A percentile compares a stretch with the other conserved stretches of the same genome.
Conservation (phyloP, 2,888 invertebrate species). For the Agrilus cyanescens region DNA sequence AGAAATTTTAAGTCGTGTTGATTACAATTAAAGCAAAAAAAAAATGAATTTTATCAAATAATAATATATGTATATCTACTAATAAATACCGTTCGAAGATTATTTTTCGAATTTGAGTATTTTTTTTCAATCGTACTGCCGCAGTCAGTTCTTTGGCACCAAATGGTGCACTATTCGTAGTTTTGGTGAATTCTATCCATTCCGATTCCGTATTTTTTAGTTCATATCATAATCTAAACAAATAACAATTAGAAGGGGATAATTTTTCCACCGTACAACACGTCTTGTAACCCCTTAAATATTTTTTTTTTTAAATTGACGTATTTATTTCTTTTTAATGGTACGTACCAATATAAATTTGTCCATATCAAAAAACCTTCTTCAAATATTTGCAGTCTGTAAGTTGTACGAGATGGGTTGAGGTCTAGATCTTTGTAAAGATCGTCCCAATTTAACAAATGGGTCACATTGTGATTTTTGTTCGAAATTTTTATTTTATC, state of each 20-base stretch:
- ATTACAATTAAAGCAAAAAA: conserved; percentile 1
- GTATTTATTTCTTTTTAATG: too few relatives aligned
- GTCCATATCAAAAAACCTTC: too few relatives aligned
- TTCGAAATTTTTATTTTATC: too few relatives aligned
- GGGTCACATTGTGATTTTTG: too few relatives aligned
- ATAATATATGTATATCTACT: too few relatives aligned
- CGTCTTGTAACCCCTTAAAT: conserved; percentile 38
- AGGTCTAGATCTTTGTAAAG: too few relatives aligned
- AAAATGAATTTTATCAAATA: neutral
- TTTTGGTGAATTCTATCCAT: conserved; percentile 27
- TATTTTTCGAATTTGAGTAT: conserved; percentile 27
- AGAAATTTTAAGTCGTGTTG: neutral
- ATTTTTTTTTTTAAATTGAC: too few relatives aligned
- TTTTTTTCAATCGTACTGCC: conserved; percentile 26
- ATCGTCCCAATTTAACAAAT: too few relatives aligned
- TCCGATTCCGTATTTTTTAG: conserved; percentile 23
- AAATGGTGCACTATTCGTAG: conserved; percentile 24
- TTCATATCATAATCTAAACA: conserved; percentile 35
- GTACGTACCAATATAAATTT: too few relatives aligned
- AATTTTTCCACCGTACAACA: conserved; percentile 35
- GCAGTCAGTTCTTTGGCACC: conserved; percentile 25
- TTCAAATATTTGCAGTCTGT: too few relatives aligned
- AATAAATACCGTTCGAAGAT: conserved; percentile 20
- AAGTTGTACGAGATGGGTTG: too few relatives aligned
- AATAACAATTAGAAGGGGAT: conserved; percentile 39